Evolutionary conservation across 1,140 invertebrate genomes (phyloP), one percentile per base, ranked within the genome.

Genomic region (Drosophila busckii): DNA sequence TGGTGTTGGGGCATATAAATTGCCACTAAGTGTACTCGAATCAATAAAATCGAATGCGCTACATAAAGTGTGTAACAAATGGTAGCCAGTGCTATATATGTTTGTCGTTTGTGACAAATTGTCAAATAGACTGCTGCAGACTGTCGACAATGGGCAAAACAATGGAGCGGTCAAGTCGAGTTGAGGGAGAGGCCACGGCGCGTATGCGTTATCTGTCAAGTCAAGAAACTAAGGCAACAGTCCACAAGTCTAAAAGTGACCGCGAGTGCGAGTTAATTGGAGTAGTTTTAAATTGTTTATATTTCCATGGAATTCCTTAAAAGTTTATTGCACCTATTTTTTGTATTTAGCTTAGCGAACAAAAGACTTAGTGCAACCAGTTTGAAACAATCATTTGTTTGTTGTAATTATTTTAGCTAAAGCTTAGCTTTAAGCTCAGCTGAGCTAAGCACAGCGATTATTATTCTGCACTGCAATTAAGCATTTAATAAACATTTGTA

Each of bases 51-150:
- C 38, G 32, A 40, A 53, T n/a, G 10, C 19, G 15, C n/a, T 46
- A 25, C 56, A 69, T 69, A 52, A 70, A 78, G 76, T 78, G 73
- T 78, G 63, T 67, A 73, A 80, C 73, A 80, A 78, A 80, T 78
- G 71, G 60, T 76, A 31, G 56, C 28, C 19, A 20, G 13, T 44
- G 40, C 38, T 44, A 41, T 40, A 60, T 65, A 70, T 67, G 53
- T 69, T 54, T 62, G 58, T 34, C 49, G 46, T 41, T 59, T 45
- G 70, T 73, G 73, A 78, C 73, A 78, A 78, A 80, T 78, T 80
- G 73, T 80, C 59, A 78, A 78, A 78, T 68, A 78, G 48, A 31
- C 70, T 48, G 64, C 34, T 78, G 73, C 73, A 78, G 58, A 68
- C 80, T 67, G 73, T 78, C 82, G 55, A 69, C 50, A 63, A 45